These are phyloP conservation scores for Podiceps cristatus DNA, from an alignment of 2,113 vertebrate genomes.

Conservation along the genomic window DNA sequence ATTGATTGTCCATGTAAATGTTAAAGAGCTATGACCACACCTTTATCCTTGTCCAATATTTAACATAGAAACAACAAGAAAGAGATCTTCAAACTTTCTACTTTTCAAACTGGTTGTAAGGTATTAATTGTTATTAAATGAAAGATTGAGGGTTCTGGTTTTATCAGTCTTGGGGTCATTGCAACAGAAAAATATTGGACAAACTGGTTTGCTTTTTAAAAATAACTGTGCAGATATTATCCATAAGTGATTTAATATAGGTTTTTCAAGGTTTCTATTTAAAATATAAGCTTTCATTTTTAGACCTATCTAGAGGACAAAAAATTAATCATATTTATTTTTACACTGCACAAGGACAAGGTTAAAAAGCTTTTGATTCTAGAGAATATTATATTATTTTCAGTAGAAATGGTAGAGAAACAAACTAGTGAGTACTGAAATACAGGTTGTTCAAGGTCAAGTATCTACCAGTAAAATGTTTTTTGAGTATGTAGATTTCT, in stretches of 20 bases:
- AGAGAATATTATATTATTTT: background rate
- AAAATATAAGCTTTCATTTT: background rate
- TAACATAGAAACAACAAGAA: conserved; percentile 71
- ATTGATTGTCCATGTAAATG: conserved; percentile 79
- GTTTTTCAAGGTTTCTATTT: background rate
- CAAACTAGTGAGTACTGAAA: background rate
- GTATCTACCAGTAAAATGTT: background rate
- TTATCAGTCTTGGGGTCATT: background rate
- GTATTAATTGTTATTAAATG: background rate
- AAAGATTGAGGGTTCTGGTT: background rate
- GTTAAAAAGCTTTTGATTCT: background rate
- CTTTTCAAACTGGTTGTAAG: background rate
- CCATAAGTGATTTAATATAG: background rate
- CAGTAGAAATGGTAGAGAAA: background rate
- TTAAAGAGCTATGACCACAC: conserved; percentile 49
- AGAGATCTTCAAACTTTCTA: background rate
- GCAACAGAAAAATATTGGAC: background rate
- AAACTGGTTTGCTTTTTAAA: background rate
- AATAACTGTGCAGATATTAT: background rate
- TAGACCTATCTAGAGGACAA: background rate
- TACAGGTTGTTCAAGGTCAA: background rate
- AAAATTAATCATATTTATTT: background rate
- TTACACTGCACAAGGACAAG: background rate
- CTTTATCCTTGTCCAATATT: conserved; percentile 15
- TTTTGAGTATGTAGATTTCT: background rate